phyloP scores from a whole-genome alignment of 2,888 invertebrate genomes.

The Phalera bucephala region DNA sequence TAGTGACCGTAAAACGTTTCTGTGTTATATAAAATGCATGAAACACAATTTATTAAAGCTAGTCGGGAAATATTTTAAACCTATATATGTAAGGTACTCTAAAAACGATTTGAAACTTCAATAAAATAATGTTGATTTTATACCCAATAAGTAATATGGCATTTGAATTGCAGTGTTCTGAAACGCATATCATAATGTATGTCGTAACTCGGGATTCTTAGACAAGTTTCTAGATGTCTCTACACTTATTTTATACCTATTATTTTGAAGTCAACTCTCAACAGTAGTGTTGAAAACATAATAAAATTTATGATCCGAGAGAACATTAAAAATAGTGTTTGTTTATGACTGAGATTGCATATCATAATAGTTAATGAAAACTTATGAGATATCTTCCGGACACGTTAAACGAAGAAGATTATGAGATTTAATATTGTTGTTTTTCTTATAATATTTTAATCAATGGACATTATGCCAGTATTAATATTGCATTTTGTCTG shows the following conservation, averaged over 20 bases:
- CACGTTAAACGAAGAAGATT: too few species aligned
- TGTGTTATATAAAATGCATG: too few species aligned
- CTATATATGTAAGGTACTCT: too few species aligned
- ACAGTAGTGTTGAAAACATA: constrained; percentile 33
- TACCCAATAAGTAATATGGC: neutral
- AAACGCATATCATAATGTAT: neutral
- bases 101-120: too few species aligned
- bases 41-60: too few species aligned
- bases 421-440: too few species aligned
- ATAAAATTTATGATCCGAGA: constrained; percentile 43
- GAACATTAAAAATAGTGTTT: constrained; percentile 32
- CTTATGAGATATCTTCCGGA: too few species aligned
- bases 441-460: too few species aligned
- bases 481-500: too few species aligned
- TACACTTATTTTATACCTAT: constrained; percentile 17
- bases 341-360: constrained; percentile 27
- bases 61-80: too few species aligned
- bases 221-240: constrained; percentile 5
- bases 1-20: too few species aligned
- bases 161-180: neutral
- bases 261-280: constrained; percentile 31
- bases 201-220: neutral
- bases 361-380: constrained; percentile 9
- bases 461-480: too few species aligned
- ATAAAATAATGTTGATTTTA: neutral